Percentiles rank a stretch among this genome's conserved stretches.
phyloP scores from a whole-genome alignment of 2,113 vertebrate genomes.

The Phrynocephalus versicolor region DNA sequence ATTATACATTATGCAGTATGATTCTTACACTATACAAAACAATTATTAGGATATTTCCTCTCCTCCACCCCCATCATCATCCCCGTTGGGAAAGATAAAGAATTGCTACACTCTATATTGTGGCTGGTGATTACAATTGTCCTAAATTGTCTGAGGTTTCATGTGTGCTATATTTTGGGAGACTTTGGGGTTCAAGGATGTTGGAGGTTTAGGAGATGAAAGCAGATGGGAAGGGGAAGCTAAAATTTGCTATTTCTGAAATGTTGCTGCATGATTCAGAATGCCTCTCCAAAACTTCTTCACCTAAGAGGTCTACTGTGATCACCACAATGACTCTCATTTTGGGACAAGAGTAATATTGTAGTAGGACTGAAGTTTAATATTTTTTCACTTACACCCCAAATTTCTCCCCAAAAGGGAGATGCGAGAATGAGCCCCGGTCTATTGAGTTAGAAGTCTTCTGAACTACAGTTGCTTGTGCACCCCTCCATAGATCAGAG shows the following conservation, averaged over 20 bases:
- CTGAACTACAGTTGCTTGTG: neutral
- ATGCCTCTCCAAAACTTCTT: neutral
- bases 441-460: neutral
- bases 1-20: neutral
- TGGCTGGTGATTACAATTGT: slow-evolving; percentile 11
- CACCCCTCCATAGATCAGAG: neutral
- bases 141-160: slow-evolving; percentile 3
- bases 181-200: neutral
- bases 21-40: slow-evolving; percentile 50
- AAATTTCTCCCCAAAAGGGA: neutral
- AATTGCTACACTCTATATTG: no score
- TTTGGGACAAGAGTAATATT: neutral
- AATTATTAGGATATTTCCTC: slow-evolving; percentile 55
- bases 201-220: no score
- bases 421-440: neutral
- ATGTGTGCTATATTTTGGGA: neutral
- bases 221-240: neutral
- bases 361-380: neutral
- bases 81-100: no score
- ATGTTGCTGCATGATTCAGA: neutral
- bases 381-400: neutral
- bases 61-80: no score
- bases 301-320: neutral
- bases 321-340: neutral
- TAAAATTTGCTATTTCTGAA: neutral